These are phyloP conservation scores for Mionectes macconnelli DNA, from an alignment of 2,113 vertebrate species.

Conservation along the genomic window DNA sequence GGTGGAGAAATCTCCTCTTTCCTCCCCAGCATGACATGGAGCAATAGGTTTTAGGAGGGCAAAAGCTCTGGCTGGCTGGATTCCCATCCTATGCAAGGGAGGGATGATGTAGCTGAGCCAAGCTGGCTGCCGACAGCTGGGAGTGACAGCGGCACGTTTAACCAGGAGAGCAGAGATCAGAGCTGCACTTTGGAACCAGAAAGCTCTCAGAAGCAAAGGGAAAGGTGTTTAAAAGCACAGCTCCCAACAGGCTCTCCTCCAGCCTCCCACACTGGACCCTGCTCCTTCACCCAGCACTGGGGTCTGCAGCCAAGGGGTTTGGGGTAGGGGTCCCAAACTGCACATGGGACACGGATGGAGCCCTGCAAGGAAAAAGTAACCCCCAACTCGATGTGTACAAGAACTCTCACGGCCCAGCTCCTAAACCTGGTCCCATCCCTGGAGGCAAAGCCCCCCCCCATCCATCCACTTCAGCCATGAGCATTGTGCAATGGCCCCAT, in stretches of 20 bases:
- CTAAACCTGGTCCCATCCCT: neutral
- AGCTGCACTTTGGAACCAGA: neutral
- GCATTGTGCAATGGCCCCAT: rapidly evolving
- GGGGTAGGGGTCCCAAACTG: neutral
- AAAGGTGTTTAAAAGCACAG: neutral
- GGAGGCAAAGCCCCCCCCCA: neutral
- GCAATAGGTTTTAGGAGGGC: neutral
- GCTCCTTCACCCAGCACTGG: neutral
- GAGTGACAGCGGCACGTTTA: rapidly evolving
- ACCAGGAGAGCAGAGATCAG: neutral
- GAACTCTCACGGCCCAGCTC: neutral
- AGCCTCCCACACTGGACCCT: neutral
- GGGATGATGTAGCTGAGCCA: neutral
- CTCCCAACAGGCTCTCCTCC: neutral
- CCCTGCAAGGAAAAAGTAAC: neutral
- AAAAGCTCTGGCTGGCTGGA: neutral
- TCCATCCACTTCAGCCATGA: rapidly evolving
- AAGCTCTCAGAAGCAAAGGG: neutral
- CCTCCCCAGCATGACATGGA: rapidly evolving
- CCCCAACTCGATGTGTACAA: rapidly evolving
- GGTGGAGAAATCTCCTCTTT: neutral
- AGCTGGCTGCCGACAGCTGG: neutral
- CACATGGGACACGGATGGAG: rapidly evolving
- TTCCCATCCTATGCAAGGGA: neutral
- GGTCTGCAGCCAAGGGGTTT: rapidly evolving